Evolutionary conservation across 2,888 invertebrate species (phyloP).

Genomic region (Mactromeris polynyma): DNA sequence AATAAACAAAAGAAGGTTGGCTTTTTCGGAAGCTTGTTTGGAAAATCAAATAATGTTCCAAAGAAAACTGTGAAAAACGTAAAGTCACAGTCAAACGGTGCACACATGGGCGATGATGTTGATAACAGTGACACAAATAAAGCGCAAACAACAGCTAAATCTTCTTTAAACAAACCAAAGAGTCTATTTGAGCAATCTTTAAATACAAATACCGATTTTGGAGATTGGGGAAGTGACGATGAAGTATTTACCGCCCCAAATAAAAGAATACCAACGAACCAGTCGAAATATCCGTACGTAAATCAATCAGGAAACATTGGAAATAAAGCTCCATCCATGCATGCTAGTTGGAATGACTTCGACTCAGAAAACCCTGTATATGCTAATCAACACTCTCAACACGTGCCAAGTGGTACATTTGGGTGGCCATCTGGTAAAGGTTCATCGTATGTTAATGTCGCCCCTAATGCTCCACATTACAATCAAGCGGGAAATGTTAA

Average conservation of each 20-base stretch:
- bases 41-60: not conserved
- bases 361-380: not conserved
- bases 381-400: not conserved
- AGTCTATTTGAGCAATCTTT: not conserved
- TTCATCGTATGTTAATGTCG: too few species aligned
- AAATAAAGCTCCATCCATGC: not conserved
- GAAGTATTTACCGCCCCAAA: not conserved
- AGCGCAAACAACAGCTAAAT: not conserved
- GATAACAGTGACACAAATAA: too few species aligned
- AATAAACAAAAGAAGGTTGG: conserved; percentile 35
- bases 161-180: not conserved
- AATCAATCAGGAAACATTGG: conserved; percentile 13
- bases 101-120: too few species aligned
- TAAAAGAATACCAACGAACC: not conserved
- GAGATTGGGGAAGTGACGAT: conserved; percentile 49
- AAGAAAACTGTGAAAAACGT: not conserved
- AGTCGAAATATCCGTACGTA: not conserved
- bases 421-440: too few species aligned
- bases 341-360: not conserved
- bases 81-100: not conserved
- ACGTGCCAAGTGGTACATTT: too few species aligned
- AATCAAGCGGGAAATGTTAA: too few species aligned
- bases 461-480: too few species aligned
- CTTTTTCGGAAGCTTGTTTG: conserved; percentile 53
- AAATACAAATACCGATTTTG: conserved; percentile 36